Evolutionary conservation across 2,113 vertebrate genomes (phyloP).

Genomic region (Melozone crissalis): DNA sequence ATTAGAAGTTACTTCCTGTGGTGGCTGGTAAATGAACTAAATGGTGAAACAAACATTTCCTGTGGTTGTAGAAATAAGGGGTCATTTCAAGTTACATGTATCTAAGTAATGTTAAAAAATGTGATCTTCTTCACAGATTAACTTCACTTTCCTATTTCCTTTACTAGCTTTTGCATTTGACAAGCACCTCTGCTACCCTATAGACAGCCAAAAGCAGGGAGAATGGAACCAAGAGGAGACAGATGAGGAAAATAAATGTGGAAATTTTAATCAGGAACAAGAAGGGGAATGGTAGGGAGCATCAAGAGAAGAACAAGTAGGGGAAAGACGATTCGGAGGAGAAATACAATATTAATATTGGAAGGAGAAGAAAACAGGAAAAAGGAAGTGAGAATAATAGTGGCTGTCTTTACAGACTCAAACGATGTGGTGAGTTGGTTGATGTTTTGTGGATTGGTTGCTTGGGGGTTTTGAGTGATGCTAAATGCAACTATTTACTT

Average conservation of each 20-base stretch:
- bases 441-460: neutral
- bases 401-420: neutral
- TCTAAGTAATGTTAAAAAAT: neutral
- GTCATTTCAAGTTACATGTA: neutral
- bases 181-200: neutral
- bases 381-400: slow-evolving; percentile 1
- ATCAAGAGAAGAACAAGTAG: neutral
- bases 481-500: neutral
- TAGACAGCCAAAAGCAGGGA: neutral
- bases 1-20: neutral
- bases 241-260: neutral
- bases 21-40: neutral
- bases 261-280: neutral
- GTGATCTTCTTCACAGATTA: neutral
- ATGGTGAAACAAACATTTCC: neutral
- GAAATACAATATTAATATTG: neutral
- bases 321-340: neutral
- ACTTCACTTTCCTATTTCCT: neutral
- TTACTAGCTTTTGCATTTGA: slow-evolving; percentile 4
- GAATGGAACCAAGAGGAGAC: neutral
- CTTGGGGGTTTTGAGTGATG: neutral
- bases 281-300: neutral
- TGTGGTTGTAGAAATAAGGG: neutral
- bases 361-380: neutral
- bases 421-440: neutral